Base-by-base conservation (phyloP, 2,888 invertebrate species). In the Galeruca laticollis region DNA sequence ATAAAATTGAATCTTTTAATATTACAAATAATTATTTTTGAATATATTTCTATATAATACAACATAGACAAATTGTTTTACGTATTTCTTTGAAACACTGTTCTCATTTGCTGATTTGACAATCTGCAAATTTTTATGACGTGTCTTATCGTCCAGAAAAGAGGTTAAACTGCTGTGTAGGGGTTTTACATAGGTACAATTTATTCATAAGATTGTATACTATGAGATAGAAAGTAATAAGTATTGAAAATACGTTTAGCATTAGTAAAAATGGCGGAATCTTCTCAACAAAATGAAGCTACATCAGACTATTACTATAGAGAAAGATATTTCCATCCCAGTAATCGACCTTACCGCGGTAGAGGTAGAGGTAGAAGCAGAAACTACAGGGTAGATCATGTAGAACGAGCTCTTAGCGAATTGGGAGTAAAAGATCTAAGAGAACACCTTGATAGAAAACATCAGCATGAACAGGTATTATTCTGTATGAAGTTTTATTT, bases 361-460 rank as follows among this genome's bases (percentile, higher is more conserved):
- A 66, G 70, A 47, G 70, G 70, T n/a, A 64, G 71, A 51, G 68
- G 70, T n/a, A 57, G 74, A 57, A 70, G 66, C 15, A 71, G 70
- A 35, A 9, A 37, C 35, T 59, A 70, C 26, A 61, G 61, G 35
- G 33, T 33, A 43, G 67, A 74, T 31, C 69, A 75, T 13, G 77
- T 78, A n/a, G 70, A 73, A 60, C 76, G 78, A 71, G 76, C 79
- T 13, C 68, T 76, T 13, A 47, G 76, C 20, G 74, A 71, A 26
- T 77, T 79, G 52, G 78, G 78, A 11, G 79, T 79, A 5, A 57
- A 33, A 4, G 81, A 81, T 76, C 74, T 81, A 60, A 71, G 81
- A 59, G 75, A 80, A 59, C 59, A 79, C 6, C 71, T 81, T 13
- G 70, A 81, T 40, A 75, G 77, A 35, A 80, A 75, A 67, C 79